These are phyloP conservation scores for Oreamnos americanus DNA, from an alignment of 2,113 vertebrate species.

Conservation along the genomic window DNA sequence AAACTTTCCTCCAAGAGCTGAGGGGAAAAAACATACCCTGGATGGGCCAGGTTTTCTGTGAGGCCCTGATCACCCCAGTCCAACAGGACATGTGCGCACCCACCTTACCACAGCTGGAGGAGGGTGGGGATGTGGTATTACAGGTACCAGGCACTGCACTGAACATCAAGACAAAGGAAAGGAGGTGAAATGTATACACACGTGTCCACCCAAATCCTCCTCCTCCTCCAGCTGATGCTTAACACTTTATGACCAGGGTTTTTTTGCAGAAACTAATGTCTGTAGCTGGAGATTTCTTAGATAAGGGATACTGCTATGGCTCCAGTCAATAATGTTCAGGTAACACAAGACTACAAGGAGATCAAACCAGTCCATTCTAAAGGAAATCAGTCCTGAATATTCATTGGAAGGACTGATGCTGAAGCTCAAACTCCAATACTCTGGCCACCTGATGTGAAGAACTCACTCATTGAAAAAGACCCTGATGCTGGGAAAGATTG, in stretches of 20 bases:
- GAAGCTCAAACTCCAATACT: background rate
- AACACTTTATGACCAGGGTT: background rate
- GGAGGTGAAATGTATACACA: background rate
- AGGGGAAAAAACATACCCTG: background rate
- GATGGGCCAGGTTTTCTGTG: background rate
- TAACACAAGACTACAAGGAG: background rate
- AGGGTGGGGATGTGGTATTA: background rate
- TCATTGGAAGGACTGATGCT: background rate
- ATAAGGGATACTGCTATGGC: background rate
- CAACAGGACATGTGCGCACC: rapidly evolving
- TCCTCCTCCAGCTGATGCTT: background rate
- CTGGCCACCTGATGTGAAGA: background rate
- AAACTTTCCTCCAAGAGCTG: background rate
- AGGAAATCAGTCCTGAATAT: background rate
- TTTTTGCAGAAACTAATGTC: background rate
- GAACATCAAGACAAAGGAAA: background rate
- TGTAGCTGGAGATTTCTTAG: background rate
- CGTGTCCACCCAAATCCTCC: rapidly evolving
- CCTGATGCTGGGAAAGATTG: background rate
- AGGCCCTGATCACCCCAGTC: background rate
- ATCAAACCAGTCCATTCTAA: background rate
- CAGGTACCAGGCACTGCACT: background rate
- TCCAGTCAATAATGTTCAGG: background rate
- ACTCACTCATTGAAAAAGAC: background rate
- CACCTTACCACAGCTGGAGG: background rate